Evolutionary conservation across 2,888 invertebrate genomes (phyloP), one percentile per base, ranked within the genome.

Genomic region (Hyposoter didymator): DNA sequence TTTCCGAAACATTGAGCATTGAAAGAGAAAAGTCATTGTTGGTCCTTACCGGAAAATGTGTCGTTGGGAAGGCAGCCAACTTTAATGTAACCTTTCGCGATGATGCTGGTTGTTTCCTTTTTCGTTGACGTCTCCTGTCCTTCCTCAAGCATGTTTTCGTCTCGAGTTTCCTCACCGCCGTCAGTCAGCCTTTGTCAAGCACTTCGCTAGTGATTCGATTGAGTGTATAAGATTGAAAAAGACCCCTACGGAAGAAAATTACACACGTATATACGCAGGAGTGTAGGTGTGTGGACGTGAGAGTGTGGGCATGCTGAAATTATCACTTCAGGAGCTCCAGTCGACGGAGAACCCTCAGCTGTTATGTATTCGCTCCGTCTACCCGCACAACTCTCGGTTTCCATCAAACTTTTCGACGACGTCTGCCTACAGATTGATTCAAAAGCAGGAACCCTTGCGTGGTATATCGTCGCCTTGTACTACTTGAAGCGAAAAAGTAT

Each of bases 1-100:
- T 45, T 17, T 47, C 47, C 47, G 17, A 35, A 19, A 55, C 32
- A 28, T 55, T 17, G 22, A 19, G 5, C 39, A 59, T 19, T 32
- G 1, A 14, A n/a, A 66, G 28, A 67, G 64, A 39, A 74, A 82
- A 19, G 39, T 28, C 69, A 47, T 73, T 78, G 59, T 67, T 78
- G 35, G 78, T 55, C 76, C 35, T 32, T 49, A 49, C 49, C 52
- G 43, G 64, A 62, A 69, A 55, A 59, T 79, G 67, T 66, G 59
- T 82, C 59, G 79, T 82, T 76, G 79, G 82, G 75, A 82, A 32
- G 70, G 28, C 17, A 5, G 79, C 85, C 85, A 82, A 82, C 39
- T 79, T 70, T 79, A 75, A 75, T 79, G 79, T 82, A 82, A 82
- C 55, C 67, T 79, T 76, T 82, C 82, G 78, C 85, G 52, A n/a